Conservation (phyloP, 2,888 invertebrate genomes). For the Mactromeris polynyma region DNA sequence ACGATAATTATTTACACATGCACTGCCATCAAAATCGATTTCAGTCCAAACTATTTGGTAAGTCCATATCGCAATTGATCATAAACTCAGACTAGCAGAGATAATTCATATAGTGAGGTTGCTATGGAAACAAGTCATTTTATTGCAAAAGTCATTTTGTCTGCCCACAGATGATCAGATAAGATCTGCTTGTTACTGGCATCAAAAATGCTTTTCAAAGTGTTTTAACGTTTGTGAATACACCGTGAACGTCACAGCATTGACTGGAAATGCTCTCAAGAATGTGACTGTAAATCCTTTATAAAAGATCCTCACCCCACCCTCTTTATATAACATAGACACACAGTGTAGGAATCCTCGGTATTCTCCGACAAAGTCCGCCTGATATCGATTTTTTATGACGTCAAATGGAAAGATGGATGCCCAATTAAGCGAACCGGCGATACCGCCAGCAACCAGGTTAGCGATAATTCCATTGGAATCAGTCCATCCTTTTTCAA, state of each 20-base stretch:
- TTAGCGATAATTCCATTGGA: conserved; percentile 74
- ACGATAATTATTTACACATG: too few species aligned
- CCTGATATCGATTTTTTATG: conserved; percentile 92
- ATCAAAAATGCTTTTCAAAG: conserved; percentile 55
- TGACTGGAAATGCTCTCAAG: conserved; percentile 91
- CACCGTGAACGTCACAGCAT: conserved; percentile 90
- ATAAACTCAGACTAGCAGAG: too few species aligned
- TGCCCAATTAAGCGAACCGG: conserved; percentile 90
- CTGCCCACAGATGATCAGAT: too few species aligned
- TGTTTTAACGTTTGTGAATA: conserved; percentile 79
- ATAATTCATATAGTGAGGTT: too few species aligned
- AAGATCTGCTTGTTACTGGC: too few species aligned
- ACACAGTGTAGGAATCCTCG: conserved; percentile 90
- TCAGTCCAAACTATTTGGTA: too few species aligned
- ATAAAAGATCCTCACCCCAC: conserved; percentile 90
- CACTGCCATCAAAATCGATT: too few species aligned
- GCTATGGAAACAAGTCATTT: too few species aligned
- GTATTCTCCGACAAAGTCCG: conserved; percentile 89
- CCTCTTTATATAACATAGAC: conserved; percentile 88
- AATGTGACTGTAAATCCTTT: conserved; percentile 90
- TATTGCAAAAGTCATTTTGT: too few species aligned
- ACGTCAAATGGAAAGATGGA: conserved; percentile 92
- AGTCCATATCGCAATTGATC: too few species aligned
- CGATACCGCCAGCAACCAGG: conserved; percentile 86
- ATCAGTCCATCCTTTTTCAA: conserved; percentile 70